Percentiles rank a stretch among this genome's conserved stretches.
phyloP scores from a whole-genome alignment of 2,113 vertebrate species.

The Gobius niger region DNA sequence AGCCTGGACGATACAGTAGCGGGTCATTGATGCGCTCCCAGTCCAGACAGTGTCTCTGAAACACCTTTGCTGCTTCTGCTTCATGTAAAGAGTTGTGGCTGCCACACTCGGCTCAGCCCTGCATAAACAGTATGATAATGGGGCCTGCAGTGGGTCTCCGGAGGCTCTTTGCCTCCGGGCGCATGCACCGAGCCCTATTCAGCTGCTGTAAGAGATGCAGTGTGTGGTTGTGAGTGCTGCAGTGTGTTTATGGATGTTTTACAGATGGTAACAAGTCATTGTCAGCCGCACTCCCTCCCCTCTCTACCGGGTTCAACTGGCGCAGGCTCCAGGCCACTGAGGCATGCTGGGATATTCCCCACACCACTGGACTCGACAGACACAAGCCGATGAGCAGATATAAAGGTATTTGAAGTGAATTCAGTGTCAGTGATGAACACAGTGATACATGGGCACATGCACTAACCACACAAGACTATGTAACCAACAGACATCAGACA shows the following conservation, averaged over 20 bases:
- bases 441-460: background rate
- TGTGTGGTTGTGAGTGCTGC: constrained; percentile 56
- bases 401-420: constrained; percentile 8
- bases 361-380: constrained; percentile 1
- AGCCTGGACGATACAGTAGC: constrained; percentile 51
- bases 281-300: constrained; percentile 37
- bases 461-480: background rate
- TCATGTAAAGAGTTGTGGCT: constrained; percentile 12
- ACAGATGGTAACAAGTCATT: constrained; percentile 69
- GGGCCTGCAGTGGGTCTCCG: constrained; percentile 57
- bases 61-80: constrained; percentile 33
- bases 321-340: constrained; percentile 57
- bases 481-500: constrained; percentile 9
- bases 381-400: constrained; percentile 8
- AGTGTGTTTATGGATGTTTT: constrained; percentile 63
- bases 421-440: constrained; percentile 5
- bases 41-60: constrained; percentile 35
- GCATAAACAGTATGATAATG: constrained; percentile 67
- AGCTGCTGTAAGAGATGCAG: constrained; percentile 49
- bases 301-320: constrained; percentile 51
- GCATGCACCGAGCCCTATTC: constrained; percentile 23
- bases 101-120: constrained; percentile 34
- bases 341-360: constrained; percentile 29
- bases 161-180: constrained; percentile 47
- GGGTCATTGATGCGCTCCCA: constrained; percentile 45